Conservation (phyloP, 2,113 vertebrate genomes). For the Neomonachus schauinslandi region DNA sequence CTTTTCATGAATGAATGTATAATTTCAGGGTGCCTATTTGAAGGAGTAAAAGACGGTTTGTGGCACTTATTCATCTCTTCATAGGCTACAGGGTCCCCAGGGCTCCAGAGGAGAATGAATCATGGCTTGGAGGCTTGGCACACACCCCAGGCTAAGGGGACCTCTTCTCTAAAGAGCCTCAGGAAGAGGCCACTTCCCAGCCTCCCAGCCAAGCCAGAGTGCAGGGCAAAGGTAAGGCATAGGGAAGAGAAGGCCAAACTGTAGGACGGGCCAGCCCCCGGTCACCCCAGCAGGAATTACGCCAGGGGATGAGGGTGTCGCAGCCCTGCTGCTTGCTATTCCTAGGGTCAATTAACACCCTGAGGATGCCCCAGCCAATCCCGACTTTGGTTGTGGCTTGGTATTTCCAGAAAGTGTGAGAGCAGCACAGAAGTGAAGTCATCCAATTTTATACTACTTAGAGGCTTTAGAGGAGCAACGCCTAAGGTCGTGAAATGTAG, state of each 20-base stretch:
- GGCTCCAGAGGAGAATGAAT: not conserved
- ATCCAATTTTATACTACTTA: not conserved
- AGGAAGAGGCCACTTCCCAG: slow-evolving; percentile 63
- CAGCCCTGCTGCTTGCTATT: not conserved
- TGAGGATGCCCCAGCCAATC: not conserved
- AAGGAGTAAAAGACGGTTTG: not conserved
- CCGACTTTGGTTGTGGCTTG: not conserved
- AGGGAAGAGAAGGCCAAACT: not conserved
- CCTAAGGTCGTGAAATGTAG: not conserved
- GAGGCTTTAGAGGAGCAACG: not conserved
- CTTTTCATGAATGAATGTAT: not conserved
- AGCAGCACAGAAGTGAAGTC: not conserved
- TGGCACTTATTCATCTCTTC: not conserved
- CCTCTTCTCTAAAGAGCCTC: slow-evolving; percentile 68
- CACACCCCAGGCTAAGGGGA: slow-evolving; percentile 41
- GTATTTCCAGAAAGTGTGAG: slow-evolving; percentile 44
- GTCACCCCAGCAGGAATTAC: not conserved
- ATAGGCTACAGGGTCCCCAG: not conserved
- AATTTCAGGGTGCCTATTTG: not conserved
- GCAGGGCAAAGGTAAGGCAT: not conserved
- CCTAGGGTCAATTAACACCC: slow-evolving; percentile 1
- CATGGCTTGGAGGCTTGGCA: slow-evolving; percentile 22
- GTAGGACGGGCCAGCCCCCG: not conserved
- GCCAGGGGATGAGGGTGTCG: not conserved
- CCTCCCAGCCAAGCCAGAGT: not conserved